Conservation (phyloP, 1,140 invertebrate genomes). For the Lordiphosa collinella region DNA sequence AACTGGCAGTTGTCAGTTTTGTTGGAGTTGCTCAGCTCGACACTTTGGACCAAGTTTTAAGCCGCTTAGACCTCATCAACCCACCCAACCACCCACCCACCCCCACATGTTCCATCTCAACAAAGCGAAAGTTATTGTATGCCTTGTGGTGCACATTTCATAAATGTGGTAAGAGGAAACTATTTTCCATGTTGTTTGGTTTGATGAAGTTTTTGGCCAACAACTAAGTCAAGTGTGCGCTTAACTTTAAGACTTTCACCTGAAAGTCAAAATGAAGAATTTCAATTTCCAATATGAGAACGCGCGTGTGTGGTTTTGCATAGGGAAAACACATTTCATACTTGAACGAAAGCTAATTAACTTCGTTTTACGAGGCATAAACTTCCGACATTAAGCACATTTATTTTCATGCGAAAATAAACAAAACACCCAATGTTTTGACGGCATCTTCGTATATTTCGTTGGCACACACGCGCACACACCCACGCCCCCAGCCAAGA, state of each 20-base stretch:
- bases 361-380: conserved; percentile 55
- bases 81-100: background rate
- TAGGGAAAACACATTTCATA: conserved; percentile 44
- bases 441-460: conserved; percentile 35
- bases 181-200: conserved; percentile 57
- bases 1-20: conserved; percentile 57
- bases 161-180: conserved; percentile 66
- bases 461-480: conserved; percentile 20
- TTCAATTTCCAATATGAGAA: conserved; percentile 6
- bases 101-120: background rate
- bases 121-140: conserved; percentile 68
- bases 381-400: conserved; percentile 56
- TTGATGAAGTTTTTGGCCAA: conserved; percentile 58
- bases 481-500: conserved; percentile 5
- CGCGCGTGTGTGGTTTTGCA: background rate
- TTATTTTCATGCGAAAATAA: conserved; percentile 56
- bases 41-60: conserved; percentile 68
- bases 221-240: conserved; percentile 5
- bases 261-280: conserved; percentile 3
- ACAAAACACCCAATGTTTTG: conserved; percentile 54
- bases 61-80: conserved; percentile 45
- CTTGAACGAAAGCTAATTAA: conserved; percentile 50
- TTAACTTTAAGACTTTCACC: conserved; percentile 28
- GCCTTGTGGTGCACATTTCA: conserved; percentile 64
- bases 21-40: conserved; percentile 54